Base-by-base conservation (phyloP, 2,113 vertebrate species). In the Osmerus eperlanus region DNA sequence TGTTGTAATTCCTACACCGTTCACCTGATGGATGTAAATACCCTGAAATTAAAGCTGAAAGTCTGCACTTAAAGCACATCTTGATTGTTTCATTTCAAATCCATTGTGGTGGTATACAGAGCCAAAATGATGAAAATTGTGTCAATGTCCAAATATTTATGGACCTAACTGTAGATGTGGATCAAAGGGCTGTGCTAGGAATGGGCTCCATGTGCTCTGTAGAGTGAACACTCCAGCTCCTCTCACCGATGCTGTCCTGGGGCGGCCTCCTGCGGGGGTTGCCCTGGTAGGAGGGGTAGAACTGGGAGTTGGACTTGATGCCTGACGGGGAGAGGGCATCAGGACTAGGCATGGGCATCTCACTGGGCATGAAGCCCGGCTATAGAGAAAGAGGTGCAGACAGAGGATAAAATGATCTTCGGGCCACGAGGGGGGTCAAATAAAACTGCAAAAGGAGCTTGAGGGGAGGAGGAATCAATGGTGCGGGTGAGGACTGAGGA, bases 161-260 rank as follows among this genome's bases (percentile, higher is more conserved):
- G n/a, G n/a, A n/a, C n/a, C n/a, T n/a, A n/a, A n/a, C n/a, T n/a
- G n/a, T n/a, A 15, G 54, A 55, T 36, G 32, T 36, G 32, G 41
- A 11, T 47, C 2, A 11, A 47, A 11, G 9, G 9, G 8, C 41
- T 56, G 15, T 19, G n/a, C 3, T 18, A 13, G 53, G 8, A 15
- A 4, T 3, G 5, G 18, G 58, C n/a, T 60, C 19, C 4, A 59
- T 12, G 32, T 16, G 6, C 29, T 19, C 23, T 25, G 8, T 32
- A 23, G 51, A 5, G 18, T 41, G 32, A 32, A 9, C 29, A 18
- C 72, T 67, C 36, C 72, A 55, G 19, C 7, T 59, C n/a, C 16
- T 36, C 94, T 92, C 84, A 99, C 97, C 97, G 36, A 95, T 88
- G 79, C 80, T 85, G 55, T 92, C 84, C 47, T 98, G 95, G 9